Conservation (phyloP, 2,797 vertebrate genomes). For the Eurystomus glaucurus region DNA sequence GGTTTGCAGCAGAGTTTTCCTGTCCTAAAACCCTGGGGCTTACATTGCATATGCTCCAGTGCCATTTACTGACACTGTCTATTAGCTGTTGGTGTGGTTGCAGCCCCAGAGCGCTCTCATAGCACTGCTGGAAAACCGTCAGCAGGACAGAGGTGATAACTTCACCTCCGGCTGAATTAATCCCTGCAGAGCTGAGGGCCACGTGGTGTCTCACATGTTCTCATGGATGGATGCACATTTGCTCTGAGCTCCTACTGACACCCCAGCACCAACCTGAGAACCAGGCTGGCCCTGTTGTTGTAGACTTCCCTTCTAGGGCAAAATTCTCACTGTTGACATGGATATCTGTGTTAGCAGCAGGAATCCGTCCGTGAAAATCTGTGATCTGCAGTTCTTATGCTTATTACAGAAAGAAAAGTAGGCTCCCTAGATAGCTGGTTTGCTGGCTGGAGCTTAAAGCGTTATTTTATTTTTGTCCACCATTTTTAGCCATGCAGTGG, state of each 20-base stretch:
- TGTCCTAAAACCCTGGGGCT: not conserved
- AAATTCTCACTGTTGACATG: not conserved
- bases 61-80: not conserved
- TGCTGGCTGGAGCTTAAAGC: not conserved
- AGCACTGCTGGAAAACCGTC: not conserved
- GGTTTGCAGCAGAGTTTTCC: not conserved
- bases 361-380: not conserved
- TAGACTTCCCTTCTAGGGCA: not conserved
- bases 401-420: not conserved
- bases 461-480: not conserved
- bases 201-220: not conserved
- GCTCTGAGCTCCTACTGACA: not conserved
- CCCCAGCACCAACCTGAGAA: not conserved
- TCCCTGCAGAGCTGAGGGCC: not conserved
- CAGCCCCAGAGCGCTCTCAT: not conserved
- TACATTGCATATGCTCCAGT: not conserved
- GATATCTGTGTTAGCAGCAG: not conserved
- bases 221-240: rapidly evolving
- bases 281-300: rapidly evolving
- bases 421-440: not conserved
- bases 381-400: not conserved
- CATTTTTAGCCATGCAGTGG: not conserved
- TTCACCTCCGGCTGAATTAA: not conserved
- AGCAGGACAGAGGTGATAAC: not conserved
- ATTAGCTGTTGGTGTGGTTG: not conserved